A percentile compares a stretch with the other conserved stretches of the same genome.
These are phyloP conservation scores for Spinibarbus caldwelli DNA, from an alignment of 2,797 vertebrate species.

Conservation along the genomic window DNA sequence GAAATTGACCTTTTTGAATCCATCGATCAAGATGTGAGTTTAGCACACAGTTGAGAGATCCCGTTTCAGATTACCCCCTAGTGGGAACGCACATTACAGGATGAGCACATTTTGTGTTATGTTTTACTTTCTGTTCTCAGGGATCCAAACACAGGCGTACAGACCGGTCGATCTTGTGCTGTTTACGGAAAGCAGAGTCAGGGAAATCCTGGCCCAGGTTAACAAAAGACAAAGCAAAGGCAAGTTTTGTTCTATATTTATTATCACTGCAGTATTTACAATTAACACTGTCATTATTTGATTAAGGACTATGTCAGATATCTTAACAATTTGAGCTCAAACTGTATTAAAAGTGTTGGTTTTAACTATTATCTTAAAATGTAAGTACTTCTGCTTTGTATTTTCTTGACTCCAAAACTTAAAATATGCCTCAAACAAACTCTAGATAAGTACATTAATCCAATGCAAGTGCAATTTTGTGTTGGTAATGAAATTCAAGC, in stretches of 20 bases:
- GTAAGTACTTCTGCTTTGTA: not conserved
- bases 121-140: conserved; percentile 68
- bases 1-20: conserved; percentile 96
- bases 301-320: not conserved
- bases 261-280: not conserved
- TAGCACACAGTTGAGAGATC: not conserved
- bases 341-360: not conserved
- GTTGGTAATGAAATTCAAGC: too few relatives aligned
- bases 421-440: not conserved
- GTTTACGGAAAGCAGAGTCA: conserved; percentile 94
- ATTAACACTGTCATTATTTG: not conserved
- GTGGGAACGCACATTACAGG: not conserved
- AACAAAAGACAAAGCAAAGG: conserved; percentile 96
- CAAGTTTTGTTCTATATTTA: conserved; percentile 61
- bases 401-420: not conserved
- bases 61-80: not conserved
- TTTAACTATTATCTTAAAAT: not conserved
- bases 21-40: conserved; percentile 94
- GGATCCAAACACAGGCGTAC: conserved; percentile 97
- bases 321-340: not conserved
- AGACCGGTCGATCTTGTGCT: conserved; percentile 94
- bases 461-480: not conserved
- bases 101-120: not conserved
- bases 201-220: conserved; percentile 93
- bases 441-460: not conserved